Conservation (phyloP, 2,888 invertebrate genomes). For the Scaptomyza flava region DNA sequence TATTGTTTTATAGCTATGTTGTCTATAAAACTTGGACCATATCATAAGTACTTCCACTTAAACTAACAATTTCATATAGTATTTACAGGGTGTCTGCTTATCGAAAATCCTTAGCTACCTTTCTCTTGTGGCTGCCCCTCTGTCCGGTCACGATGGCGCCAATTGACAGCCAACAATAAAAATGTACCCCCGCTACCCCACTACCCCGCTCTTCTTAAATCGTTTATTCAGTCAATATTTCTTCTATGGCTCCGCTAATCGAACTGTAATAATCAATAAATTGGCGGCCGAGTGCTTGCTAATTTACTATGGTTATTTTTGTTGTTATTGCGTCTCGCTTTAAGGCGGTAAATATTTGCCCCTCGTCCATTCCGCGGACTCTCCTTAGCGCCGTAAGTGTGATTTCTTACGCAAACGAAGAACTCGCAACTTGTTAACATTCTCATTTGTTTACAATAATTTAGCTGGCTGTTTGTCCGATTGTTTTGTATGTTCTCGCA, state of each 20-base stretch:
- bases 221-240: constrained; percentile 36
- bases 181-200: background rate
- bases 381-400: too few species aligned
- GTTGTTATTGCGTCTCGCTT: constrained; percentile 5
- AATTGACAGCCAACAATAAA: constrained; percentile 24
- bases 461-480: constrained; percentile 1
- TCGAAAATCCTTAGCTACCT: too few species aligned
- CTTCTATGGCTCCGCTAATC: constrained; percentile 59
- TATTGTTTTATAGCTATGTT: too few species aligned
- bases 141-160: constrained; percentile 39
- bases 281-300: constrained; percentile 66
- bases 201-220: background rate
- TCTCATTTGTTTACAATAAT: constrained; percentile 59
- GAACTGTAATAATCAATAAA: constrained; percentile 77
- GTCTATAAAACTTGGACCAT: too few species aligned
- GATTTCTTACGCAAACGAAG: constrained; percentile 38
- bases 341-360: background rate
- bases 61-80: too few species aligned
- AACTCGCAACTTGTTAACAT: constrained; percentile 47
- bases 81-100: constrained; percentile 18
- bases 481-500: constrained; percentile 15
- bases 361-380: too few species aligned
- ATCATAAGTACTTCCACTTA: background rate
- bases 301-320: constrained; percentile 71
- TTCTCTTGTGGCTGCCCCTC: background rate